Evolutionary conservation across 2,888 invertebrate species (phyloP).

Genomic region (Polydrusus tereticollis): DNA sequence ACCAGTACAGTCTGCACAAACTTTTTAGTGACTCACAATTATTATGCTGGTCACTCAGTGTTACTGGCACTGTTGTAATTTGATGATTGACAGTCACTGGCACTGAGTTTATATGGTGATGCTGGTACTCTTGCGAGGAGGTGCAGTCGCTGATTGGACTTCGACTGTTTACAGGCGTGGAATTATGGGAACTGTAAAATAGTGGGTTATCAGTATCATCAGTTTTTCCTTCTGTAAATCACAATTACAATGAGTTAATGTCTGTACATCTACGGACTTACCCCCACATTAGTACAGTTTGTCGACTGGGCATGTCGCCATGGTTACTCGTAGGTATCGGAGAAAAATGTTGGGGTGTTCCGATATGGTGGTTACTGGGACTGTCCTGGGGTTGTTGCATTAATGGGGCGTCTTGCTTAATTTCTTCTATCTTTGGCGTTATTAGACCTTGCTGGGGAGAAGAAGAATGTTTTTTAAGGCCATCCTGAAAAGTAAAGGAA

Average conservation of each 20-base stretch:
- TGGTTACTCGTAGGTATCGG: slow-evolving; percentile 58
- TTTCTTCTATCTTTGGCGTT: slow-evolving; percentile 74
- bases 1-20: background rate
- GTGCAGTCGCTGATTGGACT: slow-evolving; percentile 57
- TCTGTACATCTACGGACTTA: no score
- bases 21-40: slow-evolving; percentile 41
- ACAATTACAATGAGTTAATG: no score
- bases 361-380: slow-evolving; percentile 55
- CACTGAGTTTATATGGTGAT: slow-evolving; percentile 44
- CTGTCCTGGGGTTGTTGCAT: slow-evolving; percentile 53
- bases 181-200: slow-evolving; percentile 59
- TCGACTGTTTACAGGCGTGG: slow-evolving; percentile 57
- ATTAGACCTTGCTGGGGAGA: slow-evolving; percentile 71
- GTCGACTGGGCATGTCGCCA: slow-evolving; percentile 77
- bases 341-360: slow-evolving; percentile 64
- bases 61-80: slow-evolving; percentile 41
- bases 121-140: slow-evolving; percentile 51
- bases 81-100: slow-evolving; percentile 43
- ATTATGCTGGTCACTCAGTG: slow-evolving; percentile 30
- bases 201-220: no score
- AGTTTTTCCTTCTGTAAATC: background rate
- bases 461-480: slow-evolving; percentile 40
- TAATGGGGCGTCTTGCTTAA: slow-evolving; percentile 67
- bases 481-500: slow-evolving; percentile 25
- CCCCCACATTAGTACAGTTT: slow-evolving; percentile 96